Percentiles rank a stretch among this genome's conserved stretches.
Evolutionary conservation across 2,113 vertebrate species (phyloP).

Genomic region (Callipepla squamata): DNA sequence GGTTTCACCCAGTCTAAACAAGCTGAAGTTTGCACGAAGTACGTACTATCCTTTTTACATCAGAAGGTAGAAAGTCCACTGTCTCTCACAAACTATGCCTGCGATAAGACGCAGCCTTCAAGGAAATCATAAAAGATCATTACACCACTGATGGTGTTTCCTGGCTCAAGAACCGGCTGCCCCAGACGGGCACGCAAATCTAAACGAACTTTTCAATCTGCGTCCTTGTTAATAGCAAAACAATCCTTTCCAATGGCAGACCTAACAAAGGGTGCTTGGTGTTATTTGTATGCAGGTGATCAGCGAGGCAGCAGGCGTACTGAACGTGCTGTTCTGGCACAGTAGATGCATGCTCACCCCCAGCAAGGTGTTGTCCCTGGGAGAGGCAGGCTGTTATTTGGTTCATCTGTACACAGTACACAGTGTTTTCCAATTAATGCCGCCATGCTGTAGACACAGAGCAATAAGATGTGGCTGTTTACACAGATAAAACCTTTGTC

Average conservation of each 20-base stretch:
- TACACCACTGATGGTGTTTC: slow-evolving; percentile 27
- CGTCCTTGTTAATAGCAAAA: neutral
- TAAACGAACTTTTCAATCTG: neutral
- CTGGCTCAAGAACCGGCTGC: slow-evolving; percentile 1
- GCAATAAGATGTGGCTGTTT: slow-evolving; percentile 22
- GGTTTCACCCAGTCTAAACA: slow-evolving; percentile 31
- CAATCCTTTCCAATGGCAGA: neutral
- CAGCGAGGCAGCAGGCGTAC: neutral
- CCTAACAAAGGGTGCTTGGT: neutral
- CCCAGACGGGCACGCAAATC: neutral
- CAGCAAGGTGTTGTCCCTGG: slow-evolving; percentile 35
- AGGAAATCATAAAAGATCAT: slow-evolving; percentile 68
- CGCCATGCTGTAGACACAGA: neutral
- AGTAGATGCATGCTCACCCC: neutral
- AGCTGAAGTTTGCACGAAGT: neutral
- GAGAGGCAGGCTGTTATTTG: neutral
- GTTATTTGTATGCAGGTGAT: neutral
- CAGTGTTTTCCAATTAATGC: neutral
- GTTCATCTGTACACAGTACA: neutral
- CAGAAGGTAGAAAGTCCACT: slow-evolving; percentile 72
- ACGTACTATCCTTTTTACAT: slow-evolving; percentile 41
- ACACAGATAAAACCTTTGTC: slow-evolving; percentile 39
- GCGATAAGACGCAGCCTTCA: slow-evolving; percentile 65
- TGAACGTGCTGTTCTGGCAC: neutral
- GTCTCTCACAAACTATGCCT: slow-evolving; percentile 70